Percentiles rank a stretch among this genome's conserved stretches.
Conservation (phyloP, 2,888 invertebrate species). For the Eledona agricola region DNA sequence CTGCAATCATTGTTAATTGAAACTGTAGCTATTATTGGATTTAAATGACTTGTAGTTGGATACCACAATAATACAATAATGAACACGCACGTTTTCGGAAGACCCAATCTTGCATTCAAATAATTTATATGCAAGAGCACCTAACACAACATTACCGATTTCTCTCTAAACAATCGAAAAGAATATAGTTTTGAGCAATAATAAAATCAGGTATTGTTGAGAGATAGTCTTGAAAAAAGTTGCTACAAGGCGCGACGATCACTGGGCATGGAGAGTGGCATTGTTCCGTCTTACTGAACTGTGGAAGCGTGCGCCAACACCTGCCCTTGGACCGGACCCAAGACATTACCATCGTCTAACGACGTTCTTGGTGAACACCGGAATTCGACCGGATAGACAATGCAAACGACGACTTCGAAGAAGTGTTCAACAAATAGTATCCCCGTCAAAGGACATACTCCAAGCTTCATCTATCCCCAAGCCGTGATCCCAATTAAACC, state of each 20-base stretch:
- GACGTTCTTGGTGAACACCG: conserved; percentile 33
- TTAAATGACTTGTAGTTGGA: conserved; percentile 30
- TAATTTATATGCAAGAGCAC: conserved; percentile 1
- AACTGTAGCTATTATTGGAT: conserved; percentile 26
- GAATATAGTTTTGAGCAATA: conserved; percentile 31
- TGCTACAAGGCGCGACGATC: conserved; percentile 59
- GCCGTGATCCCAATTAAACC: no score
- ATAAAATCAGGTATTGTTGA: conserved; percentile 53
- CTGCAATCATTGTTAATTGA: conserved; percentile 29
- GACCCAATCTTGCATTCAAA: conserved; percentile 7
- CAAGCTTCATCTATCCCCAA: conserved; percentile 15
- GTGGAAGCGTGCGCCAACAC: conserved; percentile 60
- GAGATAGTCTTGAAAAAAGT: conserved; percentile 54
- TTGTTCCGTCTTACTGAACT: conserved; percentile 62
- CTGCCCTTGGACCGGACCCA: conserved; percentile 52
- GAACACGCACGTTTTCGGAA: conserved; percentile 14
- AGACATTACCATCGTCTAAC: conserved; percentile 40
- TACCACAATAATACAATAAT: conserved; percentile 27
- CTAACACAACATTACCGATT: conserved; percentile 11
- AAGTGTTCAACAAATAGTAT: conserved; percentile 18
- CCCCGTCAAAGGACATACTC: no score
- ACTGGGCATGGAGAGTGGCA: conserved; percentile 58
- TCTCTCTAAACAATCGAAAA: conserved; percentile 18
- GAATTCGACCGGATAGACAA: conserved; percentile 34
- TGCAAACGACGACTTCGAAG: conserved; percentile 17